Evolutionary conservation across 92 coral and sea anemone genomes (phyloP), one percentile per base, ranked within the genome.

Genomic region (Zoanthus sansibaricus): DNA sequence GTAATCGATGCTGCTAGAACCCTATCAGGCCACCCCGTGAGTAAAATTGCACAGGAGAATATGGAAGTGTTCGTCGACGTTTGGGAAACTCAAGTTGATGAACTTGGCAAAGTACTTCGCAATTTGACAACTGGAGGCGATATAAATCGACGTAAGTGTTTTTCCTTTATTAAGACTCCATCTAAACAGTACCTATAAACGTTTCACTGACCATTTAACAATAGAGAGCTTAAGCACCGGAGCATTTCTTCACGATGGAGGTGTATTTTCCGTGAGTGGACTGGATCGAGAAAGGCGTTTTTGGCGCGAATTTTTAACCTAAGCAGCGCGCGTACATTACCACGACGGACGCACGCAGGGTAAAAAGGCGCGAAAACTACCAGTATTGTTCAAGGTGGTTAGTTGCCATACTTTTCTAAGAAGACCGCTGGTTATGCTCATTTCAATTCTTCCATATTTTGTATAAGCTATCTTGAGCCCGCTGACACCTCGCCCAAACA

Each of bases 31-130:
- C 99, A 97, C 73, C 99, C 99, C 59, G 93, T 97, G 37, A 97
- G 99, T 77, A 97, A 94, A 84, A 97, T 97, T 62, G 99, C 99
- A 1, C 99, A 97, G 76, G 99, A 97, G 83, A 97, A 97, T 83
- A 93, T 94, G 95, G 96, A 95, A 46, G 99, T 97, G n/a, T 97
- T 97, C 86, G 96, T 95, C 15, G 98, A 97, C 51, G 95, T 97
- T 47, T 97, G 99, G 99, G 99, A 97, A 86, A 89, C 95, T 4
- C 99, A 97, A 64, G 99, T 97, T 9, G 98, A 97, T 33, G 99
- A 97, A 67, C 91, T 97, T 1, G 99, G 99, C 0, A 97, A 95
- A 72, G 94, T 97, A 0, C 78, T 97, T 48, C 91, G 99, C 45
- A 94, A 94, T 45, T 92, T 97, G 55, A 97, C 96, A 25, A 93